Conservation (phyloP, 2,113 vertebrate genomes). For the Tiliqua scincoides region DNA sequence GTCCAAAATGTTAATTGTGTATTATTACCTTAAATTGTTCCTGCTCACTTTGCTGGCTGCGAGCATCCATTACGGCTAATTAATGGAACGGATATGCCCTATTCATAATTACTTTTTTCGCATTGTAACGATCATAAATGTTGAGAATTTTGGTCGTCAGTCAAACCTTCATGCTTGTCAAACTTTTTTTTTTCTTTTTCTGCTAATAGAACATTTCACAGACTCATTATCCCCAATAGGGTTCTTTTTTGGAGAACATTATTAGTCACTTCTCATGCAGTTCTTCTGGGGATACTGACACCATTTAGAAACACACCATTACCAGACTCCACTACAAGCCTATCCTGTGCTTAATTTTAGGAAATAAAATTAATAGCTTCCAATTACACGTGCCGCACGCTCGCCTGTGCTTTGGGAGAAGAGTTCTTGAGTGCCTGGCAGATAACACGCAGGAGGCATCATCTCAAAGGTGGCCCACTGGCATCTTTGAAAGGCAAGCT, state of each 20-base stretch:
- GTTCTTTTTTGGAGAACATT: conserved; percentile 48
- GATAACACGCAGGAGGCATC: conserved; percentile 20
- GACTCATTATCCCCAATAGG: conserved; percentile 67
- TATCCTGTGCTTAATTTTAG: conserved; percentile 59
- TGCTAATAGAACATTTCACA: conserved; percentile 64
- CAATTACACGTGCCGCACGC: conserved; percentile 60
- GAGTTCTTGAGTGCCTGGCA: conserved; percentile 47
- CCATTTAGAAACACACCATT: conserved; percentile 57
- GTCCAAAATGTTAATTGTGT: conserved; percentile 74
- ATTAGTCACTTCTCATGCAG: conserved; percentile 65
- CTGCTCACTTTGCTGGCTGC: conserved; percentile 75
- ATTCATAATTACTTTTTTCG: conserved; percentile 78
- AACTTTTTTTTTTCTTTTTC: conserved; percentile 17
- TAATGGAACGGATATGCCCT: conserved; percentile 80
- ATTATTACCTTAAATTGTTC: conserved; percentile 74
- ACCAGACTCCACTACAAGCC: conserved; percentile 56
- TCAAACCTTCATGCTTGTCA: conserved; percentile 72
- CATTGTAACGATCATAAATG: conserved; percentile 76
- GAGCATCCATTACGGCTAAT: conserved; percentile 78
- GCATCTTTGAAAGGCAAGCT: conserved; percentile 45
- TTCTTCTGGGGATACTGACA: conserved; percentile 55
- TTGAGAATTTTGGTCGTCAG: conserved; percentile 70
- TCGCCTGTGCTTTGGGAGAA: conserved; percentile 48
- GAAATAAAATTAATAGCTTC: conserved; percentile 67
- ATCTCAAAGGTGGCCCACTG: conserved; percentile 42